Conservation (phyloP, 2,888 invertebrate genomes). For the Cataglyphis cursor region DNA sequence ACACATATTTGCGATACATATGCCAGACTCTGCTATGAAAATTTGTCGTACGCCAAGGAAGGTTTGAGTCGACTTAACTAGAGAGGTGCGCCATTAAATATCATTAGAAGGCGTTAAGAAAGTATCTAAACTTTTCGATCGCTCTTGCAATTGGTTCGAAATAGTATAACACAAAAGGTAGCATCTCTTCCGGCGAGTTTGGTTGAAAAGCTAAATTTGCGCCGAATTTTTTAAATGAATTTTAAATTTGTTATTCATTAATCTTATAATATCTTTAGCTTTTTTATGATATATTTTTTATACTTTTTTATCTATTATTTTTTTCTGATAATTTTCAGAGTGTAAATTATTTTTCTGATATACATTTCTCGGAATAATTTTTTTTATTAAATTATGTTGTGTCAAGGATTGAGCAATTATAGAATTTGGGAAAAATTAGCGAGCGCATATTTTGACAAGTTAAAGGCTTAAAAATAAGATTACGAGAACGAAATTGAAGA, state of each 20-base stretch:
- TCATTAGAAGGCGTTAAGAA: constrained; percentile 8
- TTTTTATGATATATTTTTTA: constrained; percentile 3
- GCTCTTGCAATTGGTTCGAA: neutral
- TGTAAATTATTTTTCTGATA: neutral
- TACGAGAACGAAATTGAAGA: neutral
- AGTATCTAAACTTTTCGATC: constrained; percentile 7
- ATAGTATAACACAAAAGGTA: constrained; percentile 13
- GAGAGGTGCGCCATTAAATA: neutral
- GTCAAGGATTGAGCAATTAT: neutral
- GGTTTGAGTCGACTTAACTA: constrained; percentile 33
- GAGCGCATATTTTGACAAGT: neutral
- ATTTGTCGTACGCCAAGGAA: constrained; percentile 25
- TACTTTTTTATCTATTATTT: neutral
- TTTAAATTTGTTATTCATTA: neutral
- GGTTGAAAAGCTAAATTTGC: neutral
- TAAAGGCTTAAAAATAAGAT: constrained; percentile 1
- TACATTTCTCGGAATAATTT: neutral
- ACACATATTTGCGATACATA: constrained; percentile 80
- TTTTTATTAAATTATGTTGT: neutral
- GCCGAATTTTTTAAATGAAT: neutral
- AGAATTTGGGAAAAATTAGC: neutral
- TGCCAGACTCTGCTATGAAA: constrained; percentile 36
- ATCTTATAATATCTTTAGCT: neutral
- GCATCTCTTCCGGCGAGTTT: neutral
- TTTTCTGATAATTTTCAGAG: neutral